These are phyloP conservation scores for Parthenolecanium corni DNA, from an alignment of 2,888 invertebrate species.

Conservation along the genomic window DNA sequence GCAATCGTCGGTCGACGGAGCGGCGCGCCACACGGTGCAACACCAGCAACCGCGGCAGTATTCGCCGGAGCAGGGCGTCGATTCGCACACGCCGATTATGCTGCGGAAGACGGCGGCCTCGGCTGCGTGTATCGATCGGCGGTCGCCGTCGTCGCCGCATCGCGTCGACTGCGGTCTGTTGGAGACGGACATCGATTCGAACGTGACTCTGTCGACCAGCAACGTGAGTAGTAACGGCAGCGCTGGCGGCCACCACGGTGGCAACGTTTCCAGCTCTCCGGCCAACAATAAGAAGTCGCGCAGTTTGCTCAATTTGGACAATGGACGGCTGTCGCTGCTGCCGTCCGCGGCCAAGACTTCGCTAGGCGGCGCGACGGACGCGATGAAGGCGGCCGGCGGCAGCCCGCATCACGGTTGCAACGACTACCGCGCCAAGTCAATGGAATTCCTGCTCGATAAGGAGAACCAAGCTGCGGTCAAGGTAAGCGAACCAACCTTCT, in stretches of 20 bases:
- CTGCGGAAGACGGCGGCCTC: constrained; percentile 9
- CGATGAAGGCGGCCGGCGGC: background rate
- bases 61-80: constrained; percentile 2
- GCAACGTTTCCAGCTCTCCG: constrained; percentile 32
- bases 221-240: background rate
- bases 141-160: too few relatives aligned
- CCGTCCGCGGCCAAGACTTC: constrained; percentile 39
- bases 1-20: constrained; percentile 39
- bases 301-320: constrained; percentile 52
- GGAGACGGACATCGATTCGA: constrained; percentile 79
- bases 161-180: constrained; percentile 47
- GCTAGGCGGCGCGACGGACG: background rate
- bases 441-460: constrained; percentile 91
- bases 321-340: constrained; percentile 32
- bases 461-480: constrained; percentile 75
- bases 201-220: constrained; percentile 39
- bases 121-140: constrained; percentile 1
- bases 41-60: constrained; percentile 27
- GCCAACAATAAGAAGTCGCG: constrained; percentile 48
- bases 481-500: constrained; percentile 47
- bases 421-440: constrained; percentile 57
- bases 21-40: constrained; percentile 31
- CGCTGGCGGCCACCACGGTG: background rate
- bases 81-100: constrained; percentile 19
- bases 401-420: constrained; percentile 34